A percentile compares a stretch with the other conserved stretches of the same genome.
Conservation (phyloP, 2,797 vertebrate genomes). For the Smutsia gigantea region DNA sequence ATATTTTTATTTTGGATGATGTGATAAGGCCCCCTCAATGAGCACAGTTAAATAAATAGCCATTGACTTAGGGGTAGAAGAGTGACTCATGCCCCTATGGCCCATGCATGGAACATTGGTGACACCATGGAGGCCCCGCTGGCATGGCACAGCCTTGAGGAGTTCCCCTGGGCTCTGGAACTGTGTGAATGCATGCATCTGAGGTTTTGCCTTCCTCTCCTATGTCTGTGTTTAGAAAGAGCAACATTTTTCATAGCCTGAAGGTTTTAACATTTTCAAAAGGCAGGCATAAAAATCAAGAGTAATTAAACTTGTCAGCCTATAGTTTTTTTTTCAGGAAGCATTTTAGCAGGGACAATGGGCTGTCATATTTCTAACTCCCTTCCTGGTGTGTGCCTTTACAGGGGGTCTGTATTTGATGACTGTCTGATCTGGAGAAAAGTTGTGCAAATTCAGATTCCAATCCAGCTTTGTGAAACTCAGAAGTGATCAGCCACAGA, state of each 20-base stretch:
- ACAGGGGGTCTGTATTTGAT: neutral
- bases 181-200: neutral
- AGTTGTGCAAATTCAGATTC: neutral
- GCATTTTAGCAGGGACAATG: neutral
- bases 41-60: neutral
- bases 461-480: neutral
- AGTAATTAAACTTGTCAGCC: conserved; percentile 11
- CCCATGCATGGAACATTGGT: neutral
- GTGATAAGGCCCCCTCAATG: neutral
- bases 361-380: neutral
- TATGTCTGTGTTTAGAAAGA: neutral
- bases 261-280: conserved; percentile 11
- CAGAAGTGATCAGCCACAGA: neutral
- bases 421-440: neutral
- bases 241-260: neutral
- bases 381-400: neutral
- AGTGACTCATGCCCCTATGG: fast-evolving
- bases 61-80: neutral
- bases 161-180: neutral
- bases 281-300: conserved; percentile 24
- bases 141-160: neutral
- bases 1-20: neutral
- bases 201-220: neutral
- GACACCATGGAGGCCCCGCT: too few species aligned
- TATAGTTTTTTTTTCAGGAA: neutral